Conservation (phyloP, 2,797 vertebrate genomes). For the Pantherophis alleghaniensis region DNA sequence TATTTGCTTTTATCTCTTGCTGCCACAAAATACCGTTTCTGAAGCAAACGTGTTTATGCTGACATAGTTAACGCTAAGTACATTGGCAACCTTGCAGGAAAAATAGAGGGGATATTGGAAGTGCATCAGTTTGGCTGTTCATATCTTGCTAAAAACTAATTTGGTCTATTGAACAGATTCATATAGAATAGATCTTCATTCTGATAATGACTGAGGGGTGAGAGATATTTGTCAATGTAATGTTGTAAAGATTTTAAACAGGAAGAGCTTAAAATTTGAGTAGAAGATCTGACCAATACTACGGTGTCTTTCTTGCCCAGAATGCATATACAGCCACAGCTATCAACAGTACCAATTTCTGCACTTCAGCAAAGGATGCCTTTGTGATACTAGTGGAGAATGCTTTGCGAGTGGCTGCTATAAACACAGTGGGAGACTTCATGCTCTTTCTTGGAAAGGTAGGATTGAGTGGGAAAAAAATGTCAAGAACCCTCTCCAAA, state of each 20-base stretch:
- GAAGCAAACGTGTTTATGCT: neutral
- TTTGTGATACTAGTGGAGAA: slow-evolving; percentile 97
- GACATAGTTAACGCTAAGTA: neutral
- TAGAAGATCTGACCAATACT: neutral
- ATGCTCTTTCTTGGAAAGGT: slow-evolving; percentile 98
- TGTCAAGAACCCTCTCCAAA: neutral
- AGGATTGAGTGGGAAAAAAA: slow-evolving; percentile 8
- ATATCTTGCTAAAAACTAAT: neutral
- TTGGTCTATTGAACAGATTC: neutral
- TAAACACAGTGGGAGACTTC: slow-evolving; percentile 96
- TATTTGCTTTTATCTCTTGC: neutral
- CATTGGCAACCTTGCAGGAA: neutral
- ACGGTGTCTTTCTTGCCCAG: slow-evolving; percentile 67
- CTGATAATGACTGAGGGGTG: neutral
- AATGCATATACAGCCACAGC: slow-evolving; percentile 97
- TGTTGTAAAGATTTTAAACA: neutral
- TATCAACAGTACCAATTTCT: slow-evolving; percentile 98
- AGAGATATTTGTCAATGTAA: neutral
- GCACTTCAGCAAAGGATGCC: slow-evolving; percentile 95
- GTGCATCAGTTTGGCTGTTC: neutral
- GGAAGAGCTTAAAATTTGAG: neutral
- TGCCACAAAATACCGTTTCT: neutral
- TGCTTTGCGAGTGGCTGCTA: slow-evolving; percentile 91
- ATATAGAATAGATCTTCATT: neutral
- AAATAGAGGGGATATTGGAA: neutral